A percentile compares a stretch with the other conserved stretches of the same genome.
These are phyloP conservation scores for Acanthoscelides obtectus DNA, from an alignment of 2,888 invertebrate species.

Conservation along the genomic window DNA sequence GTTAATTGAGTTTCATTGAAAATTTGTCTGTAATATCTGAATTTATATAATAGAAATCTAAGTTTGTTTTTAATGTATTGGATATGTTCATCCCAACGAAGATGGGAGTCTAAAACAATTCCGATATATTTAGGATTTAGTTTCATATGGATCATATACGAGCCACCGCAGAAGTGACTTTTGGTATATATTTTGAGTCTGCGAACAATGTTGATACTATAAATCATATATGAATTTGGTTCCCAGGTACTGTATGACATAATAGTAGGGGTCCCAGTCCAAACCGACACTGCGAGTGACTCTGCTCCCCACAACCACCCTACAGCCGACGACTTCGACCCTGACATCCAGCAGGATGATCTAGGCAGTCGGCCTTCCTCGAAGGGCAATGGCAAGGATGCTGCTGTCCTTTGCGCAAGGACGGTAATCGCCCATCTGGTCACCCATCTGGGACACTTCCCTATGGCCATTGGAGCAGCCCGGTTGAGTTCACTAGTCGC, in stretches of 20 bases:
- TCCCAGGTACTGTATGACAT: constrained; percentile 58
- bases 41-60: no score
- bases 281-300: constrained; percentile 43
- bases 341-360: constrained; percentile 68
- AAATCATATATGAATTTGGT: no score
- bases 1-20: no score
- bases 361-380: constrained; percentile 47
- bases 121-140: no score
- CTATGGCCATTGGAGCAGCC: constrained; percentile 84
- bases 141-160: no score
- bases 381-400: constrained; percentile 50
- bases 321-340: constrained; percentile 65
- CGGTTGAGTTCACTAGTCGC: constrained; percentile 84
- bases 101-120: no score
- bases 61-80: no score
- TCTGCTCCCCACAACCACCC: constrained; percentile 51
- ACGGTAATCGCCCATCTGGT: constrained; percentile 77
- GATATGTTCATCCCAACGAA: no score
- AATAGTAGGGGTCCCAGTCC: constrained; percentile 53
- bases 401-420: constrained; percentile 56
- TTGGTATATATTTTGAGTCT: no score
- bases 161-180: no score
- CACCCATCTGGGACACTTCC: constrained; percentile 91
- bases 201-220: no score
- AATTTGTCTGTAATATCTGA: no score